Percentiles rank a stretch among this genome's conserved stretches.
phyloP scores from a whole-genome alignment of 2,888 invertebrate genomes.

The Drosophila paramelanica region DNA sequence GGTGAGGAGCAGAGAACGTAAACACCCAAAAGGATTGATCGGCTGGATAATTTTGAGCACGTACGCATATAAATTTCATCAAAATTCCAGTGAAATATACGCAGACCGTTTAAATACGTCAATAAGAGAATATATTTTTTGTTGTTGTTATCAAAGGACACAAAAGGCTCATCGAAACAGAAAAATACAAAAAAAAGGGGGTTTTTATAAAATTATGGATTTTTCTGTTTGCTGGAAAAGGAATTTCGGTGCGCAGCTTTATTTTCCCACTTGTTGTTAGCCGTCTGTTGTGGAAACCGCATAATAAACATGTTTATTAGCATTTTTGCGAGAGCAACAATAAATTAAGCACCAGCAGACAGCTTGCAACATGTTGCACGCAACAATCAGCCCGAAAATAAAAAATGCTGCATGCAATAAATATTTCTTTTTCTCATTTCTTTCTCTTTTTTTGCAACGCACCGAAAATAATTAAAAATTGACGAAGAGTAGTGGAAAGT shows the following conservation, averaged over 20 bases:
- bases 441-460: slow-evolving; percentile 9
- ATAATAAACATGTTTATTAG: slow-evolving; percentile 80
- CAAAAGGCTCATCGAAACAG: slow-evolving; percentile 19
- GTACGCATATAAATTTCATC: slow-evolving; percentile 83
- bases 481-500: slow-evolving; percentile 10
- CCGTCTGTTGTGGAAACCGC: slow-evolving; percentile 41
- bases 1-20: not conserved
- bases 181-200: slow-evolving; percentile 5
- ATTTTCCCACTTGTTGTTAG: slow-evolving; percentile 44
- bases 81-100: slow-evolving; percentile 77
- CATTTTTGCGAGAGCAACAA: slow-evolving; percentile 69
- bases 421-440: slow-evolving; percentile 37
- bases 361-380: slow-evolving; percentile 77
- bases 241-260: slow-evolving; percentile 42
- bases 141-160: slow-evolving; percentile 25
- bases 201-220: slow-evolving; percentile 65
- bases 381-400: slow-evolving; percentile 61
- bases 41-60: slow-evolving; percentile 82
- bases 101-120: slow-evolving; percentile 67
- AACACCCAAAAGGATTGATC: slow-evolving; percentile 74
- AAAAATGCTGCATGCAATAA: slow-evolving; percentile 68
- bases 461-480: slow-evolving; percentile 51
- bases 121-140: slow-evolving; percentile 41
- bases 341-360: slow-evolving; percentile 65
- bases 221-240: slow-evolving; percentile 39